Conservation (phyloP, 2,797 vertebrate genomes). For the Ctenochaetus hawaiiensis region DNA sequence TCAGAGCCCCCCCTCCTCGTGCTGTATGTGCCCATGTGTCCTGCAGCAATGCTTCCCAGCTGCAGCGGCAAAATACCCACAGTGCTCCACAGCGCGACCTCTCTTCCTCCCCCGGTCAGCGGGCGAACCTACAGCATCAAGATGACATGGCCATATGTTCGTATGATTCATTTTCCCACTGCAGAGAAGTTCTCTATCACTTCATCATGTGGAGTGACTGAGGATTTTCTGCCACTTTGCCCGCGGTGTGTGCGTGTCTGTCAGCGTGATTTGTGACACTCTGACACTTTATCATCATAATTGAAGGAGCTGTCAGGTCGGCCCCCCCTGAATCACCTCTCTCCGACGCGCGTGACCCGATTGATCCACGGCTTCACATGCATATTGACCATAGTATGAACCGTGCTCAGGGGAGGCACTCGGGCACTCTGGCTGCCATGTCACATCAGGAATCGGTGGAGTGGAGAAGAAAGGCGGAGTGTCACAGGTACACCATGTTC, state of each 20-base stretch:
- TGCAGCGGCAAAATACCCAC: slow-evolving; percentile 31
- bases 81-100: slow-evolving; percentile 40
- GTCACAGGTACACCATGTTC: slow-evolving; percentile 31
- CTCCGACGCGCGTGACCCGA: slow-evolving; percentile 49
- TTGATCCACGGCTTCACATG: slow-evolving; percentile 49
- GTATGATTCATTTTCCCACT: background rate
- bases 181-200: slow-evolving; percentile 32
- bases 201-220: slow-evolving; percentile 33
- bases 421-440: slow-evolving; percentile 43
- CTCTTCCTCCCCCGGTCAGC: slow-evolving; percentile 33
- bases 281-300: slow-evolving; percentile 62
- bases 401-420: slow-evolving; percentile 54
- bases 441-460: slow-evolving; percentile 48
- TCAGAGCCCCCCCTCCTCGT: slow-evolving; percentile 28
- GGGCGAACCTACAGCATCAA: slow-evolving; percentile 39
- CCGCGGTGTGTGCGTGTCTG: slow-evolving; percentile 8
- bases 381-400: slow-evolving; percentile 38
- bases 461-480: slow-evolving; percentile 29
- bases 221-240: slow-evolving; percentile 45
- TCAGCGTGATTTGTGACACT: slow-evolving; percentile 27
- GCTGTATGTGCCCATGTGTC: slow-evolving; percentile 47
- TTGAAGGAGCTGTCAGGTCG: slow-evolving; percentile 49
- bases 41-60: slow-evolving; percentile 37
- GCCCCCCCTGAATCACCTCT: slow-evolving; percentile 59
- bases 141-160: slow-evolving; percentile 63